Evolutionary conservation across 2,888 invertebrate genomes (phyloP).

Genomic region (Leptinotarsa peninsularis): DNA sequence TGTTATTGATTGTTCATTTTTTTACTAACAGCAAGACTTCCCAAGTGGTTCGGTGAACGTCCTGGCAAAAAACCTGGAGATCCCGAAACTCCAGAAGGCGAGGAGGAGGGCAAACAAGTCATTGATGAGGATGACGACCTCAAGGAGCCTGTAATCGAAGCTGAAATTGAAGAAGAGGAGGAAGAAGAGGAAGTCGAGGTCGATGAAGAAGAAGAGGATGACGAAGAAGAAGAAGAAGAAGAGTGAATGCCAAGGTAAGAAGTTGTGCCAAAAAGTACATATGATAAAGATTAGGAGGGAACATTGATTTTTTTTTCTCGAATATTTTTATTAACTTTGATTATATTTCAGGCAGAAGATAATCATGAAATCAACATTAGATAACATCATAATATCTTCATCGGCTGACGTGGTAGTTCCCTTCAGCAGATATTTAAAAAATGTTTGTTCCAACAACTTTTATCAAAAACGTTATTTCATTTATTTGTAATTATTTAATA

Average conservation of each 20-base stretch:
- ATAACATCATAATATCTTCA: slow-evolving; percentile 47
- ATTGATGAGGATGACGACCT: slow-evolving; percentile 75
- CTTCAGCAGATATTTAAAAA: slow-evolving; percentile 44
- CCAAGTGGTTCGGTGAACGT: slow-evolving; percentile 96
- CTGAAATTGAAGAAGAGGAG: slow-evolving; percentile 81
- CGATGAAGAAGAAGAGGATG: slow-evolving; percentile 82
- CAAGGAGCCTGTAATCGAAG: slow-evolving; percentile 73
- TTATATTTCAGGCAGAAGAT: slow-evolving; percentile 43
- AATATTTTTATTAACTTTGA: slow-evolving; percentile 2
- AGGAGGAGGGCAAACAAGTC: slow-evolving; percentile 86
- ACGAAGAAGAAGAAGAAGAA: slow-evolving; percentile 78
- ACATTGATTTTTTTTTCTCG: not conserved
- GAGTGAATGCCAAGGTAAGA: slow-evolving; percentile 48
- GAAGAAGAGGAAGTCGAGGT: slow-evolving; percentile 78
- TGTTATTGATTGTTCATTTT: slow-evolving; percentile 25
- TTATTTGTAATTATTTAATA: slow-evolving; percentile 58
- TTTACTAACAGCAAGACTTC: slow-evolving; percentile 81
- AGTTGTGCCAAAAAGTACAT: too few species aligned
- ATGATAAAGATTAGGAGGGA: not conserved
- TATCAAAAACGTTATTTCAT: slow-evolving; percentile 45
- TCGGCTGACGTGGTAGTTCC: slow-evolving; percentile 32
- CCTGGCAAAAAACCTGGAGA: slow-evolving; percentile 93
- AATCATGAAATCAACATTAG: slow-evolving; percentile 36
- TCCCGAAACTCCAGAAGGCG: slow-evolving; percentile 90
- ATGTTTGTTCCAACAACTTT: slow-evolving; percentile 52